Evolutionary conservation across 2,888 invertebrate species (phyloP).

Genomic region (Pycnomerus fuliginosus): DNA sequence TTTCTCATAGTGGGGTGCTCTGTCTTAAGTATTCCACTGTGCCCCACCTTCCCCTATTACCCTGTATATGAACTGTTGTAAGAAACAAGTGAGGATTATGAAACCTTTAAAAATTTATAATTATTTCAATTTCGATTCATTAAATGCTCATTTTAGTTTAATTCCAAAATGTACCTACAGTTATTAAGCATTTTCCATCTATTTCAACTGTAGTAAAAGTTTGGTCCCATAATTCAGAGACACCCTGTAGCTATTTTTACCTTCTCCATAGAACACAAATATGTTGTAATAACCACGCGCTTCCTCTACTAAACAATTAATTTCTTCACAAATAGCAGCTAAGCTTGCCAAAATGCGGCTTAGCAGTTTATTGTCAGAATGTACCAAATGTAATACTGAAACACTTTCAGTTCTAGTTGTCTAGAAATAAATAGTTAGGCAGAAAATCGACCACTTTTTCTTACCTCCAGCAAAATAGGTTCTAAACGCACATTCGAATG

Average conservation of each 20-base stretch:
- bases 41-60: no score
- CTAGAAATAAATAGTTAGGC: constrained; percentile 42
- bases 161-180: constrained; percentile 1
- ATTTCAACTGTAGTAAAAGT: not conserved
- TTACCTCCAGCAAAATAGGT: constrained; percentile 32
- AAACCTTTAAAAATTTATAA: no score
- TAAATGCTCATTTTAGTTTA: constrained; percentile 1
- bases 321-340: constrained; percentile 76
- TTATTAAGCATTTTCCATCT: constrained; percentile 22
- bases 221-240: not conserved
- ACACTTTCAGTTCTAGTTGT: constrained; percentile 62
- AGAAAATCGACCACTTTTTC: constrained; percentile 28
- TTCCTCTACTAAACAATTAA: constrained; percentile 65
- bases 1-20: no score
- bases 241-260: constrained; percentile 43
- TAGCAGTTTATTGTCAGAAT: constrained; percentile 80
- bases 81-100: no score
- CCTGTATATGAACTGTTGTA: no score
- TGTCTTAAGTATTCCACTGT: no score
- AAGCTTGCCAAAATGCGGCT: constrained; percentile 79
- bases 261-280: constrained; percentile 69
- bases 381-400: constrained; percentile 67
- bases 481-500: constrained; percentile 31
- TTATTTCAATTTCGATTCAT: no score
- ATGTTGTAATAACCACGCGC: constrained; percentile 64